Percentiles rank a stretch among this genome's conserved stretches.
phyloP scores from a whole-genome alignment of 2,888 invertebrate species.

The Pheosia tremula region DNA sequence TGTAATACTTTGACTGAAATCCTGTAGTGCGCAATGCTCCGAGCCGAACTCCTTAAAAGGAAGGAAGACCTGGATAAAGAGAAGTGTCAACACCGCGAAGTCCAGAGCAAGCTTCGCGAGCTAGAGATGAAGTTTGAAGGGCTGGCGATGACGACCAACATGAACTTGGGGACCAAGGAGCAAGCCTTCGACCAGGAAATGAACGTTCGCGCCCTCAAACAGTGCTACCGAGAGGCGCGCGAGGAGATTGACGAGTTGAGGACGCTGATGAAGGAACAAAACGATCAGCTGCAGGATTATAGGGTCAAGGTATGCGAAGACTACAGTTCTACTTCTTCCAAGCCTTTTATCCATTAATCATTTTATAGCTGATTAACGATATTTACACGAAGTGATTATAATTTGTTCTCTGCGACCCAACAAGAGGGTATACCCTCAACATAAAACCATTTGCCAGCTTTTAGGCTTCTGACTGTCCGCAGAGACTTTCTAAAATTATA shows the following conservation, averaged over 20 bases:
- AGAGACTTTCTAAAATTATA: too few relatives aligned
- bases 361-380: too few relatives aligned
- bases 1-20: neutral
- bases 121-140: conserved; percentile 73
- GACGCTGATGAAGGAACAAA: conserved; percentile 86
- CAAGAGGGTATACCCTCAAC: too few relatives aligned
- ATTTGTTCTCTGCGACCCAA: too few relatives aligned
- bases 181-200: conserved; percentile 85
- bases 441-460: too few relatives aligned
- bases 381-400: too few relatives aligned
- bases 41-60: conserved; percentile 65
- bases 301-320: conserved; percentile 82
- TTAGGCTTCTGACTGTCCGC: too few relatives aligned
- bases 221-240: conserved; percentile 86
- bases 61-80: conserved; percentile 85
- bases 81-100: conserved; percentile 83
- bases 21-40: conserved; percentile 69
- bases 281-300: conserved; percentile 87
- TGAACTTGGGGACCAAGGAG: conserved; percentile 83
- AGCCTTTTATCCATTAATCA: too few relatives aligned
- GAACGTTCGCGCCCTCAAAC: conserved; percentile 68
- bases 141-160: conserved; percentile 66
- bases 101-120: conserved; percentile 66
- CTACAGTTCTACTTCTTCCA: too few relatives aligned
- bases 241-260: conserved; percentile 85